Evolutionary conservation across 2,113 vertebrate genomes (phyloP), one percentile per base, ranked within the genome.

Genomic region (Elachura formosa): DNA sequence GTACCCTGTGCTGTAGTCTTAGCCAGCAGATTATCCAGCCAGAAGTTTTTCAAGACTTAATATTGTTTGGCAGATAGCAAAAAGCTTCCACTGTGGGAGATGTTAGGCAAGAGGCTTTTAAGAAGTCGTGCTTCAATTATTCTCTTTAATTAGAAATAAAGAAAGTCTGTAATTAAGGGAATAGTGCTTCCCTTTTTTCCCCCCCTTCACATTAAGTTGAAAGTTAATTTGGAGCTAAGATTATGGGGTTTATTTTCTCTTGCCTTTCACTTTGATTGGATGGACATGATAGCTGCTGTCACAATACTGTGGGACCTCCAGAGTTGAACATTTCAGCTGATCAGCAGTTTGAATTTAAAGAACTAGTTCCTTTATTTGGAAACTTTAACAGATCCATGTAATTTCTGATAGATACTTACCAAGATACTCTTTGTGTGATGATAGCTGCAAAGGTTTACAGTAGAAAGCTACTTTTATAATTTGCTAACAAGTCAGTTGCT

Each of bases 71-170:
- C 43, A 89, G 59, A 87, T 48, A 90, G 59, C 34, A 91, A 73
- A 83, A 74, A 43, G 8, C 79, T 94, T 91, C 82, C 16, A 40
- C 51, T 81, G 31, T 73, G 77, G 58, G 75, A 93, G 67, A 94
- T 59, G 18, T 14, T 77, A 90, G 22, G 79, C 29, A 93, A 77
- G 67, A 80, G n/a, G 48, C 63, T 91, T 93, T 93, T 91, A 94
- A 91, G 89, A 84, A 94, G 86, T 94, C 77, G 94, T 82, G 93
- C 91, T 89, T 93, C 93, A 87, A 58, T 92, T 96, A 89, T 90
- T 91, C 69, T 82, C 58, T 69, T 81, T 92, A 95, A 93, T 89
- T 94, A 89, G 93, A 94, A 92, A 66, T n/a, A 69, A 87, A 93
- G 33, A 7, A 38, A 74, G 24, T 67, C 34, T 90, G 78, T 90